phyloP scores from a whole-genome alignment of 2,888 invertebrate species.

The Hirudinaria manillensis region DNA sequence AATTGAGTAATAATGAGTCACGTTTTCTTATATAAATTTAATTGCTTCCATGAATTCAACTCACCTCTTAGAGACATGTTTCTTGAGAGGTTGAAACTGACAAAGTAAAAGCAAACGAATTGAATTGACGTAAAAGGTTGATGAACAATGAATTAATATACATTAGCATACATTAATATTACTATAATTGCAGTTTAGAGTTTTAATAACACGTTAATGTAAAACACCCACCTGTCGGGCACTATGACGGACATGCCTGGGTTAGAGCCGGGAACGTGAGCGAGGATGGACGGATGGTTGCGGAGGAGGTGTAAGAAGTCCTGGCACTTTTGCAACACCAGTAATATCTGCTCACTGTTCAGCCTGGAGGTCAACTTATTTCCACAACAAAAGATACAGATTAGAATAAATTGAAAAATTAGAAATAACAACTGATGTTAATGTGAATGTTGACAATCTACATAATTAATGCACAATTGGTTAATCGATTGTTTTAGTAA shows the following conservation, averaged over 20 bases:
- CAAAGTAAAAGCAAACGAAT: neutral
- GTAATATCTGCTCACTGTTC: constrained; percentile 8
- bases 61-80: constrained; percentile 11
- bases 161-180: neutral
- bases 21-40: neutral
- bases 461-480: neutral
- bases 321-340: constrained; percentile 19
- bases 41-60: neutral
- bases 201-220: too few relatives aligned
- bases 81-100: neutral
- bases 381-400: too few relatives aligned
- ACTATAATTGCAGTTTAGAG: neutral
- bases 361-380: constrained; percentile 17
- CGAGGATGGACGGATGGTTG: constrained; percentile 26
- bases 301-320: constrained; percentile 11
- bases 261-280: neutral
- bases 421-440: neutral
- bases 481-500: neutral
- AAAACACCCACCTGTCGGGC: neutral
- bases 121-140: neutral
- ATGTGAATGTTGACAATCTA: neutral
- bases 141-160: neutral
- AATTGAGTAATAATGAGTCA: too few relatives aligned
- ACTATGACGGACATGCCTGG: neutral
- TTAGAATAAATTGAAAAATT: neutral